Evolutionary conservation across 2,113 vertebrate species (phyloP).

Genomic region (Thamnaconus septentrionalis): DNA sequence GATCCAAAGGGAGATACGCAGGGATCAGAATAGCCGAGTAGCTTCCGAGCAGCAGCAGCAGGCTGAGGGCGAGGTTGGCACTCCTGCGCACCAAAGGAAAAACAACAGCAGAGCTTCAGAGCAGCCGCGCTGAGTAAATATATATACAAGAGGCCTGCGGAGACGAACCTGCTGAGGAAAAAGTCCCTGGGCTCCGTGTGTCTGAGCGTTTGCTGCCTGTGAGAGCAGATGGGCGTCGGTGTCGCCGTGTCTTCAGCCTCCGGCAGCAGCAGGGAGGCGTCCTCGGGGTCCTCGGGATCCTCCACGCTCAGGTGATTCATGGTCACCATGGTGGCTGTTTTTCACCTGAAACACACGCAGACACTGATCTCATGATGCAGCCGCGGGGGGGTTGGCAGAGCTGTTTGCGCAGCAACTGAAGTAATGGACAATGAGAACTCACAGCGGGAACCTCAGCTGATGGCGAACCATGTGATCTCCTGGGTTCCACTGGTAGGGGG

Average conservation of each 20-base stretch:
- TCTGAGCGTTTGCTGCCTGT: conserved; percentile 6
- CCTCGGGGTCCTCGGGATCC: conserved; percentile 38
- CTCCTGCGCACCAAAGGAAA: conserved; percentile 47
- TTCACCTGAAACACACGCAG: conserved; percentile 19
- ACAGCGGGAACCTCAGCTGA: conserved; percentile 3
- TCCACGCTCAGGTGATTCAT: conserved; percentile 58
- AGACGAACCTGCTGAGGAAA: conserved; percentile 67
- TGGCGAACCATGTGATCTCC: background rate
- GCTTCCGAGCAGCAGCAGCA: conserved; percentile 68
- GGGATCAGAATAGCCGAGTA: conserved; percentile 75
- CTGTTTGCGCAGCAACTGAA: background rate
- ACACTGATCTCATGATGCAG: background rate
- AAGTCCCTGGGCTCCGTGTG: conserved; percentile 45
- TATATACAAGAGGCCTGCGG: background rate
- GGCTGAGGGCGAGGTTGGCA: conserved; percentile 64
- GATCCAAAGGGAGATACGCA: conserved; percentile 58
- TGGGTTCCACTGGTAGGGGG: conserved; percentile 20
- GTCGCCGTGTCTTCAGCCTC: conserved; percentile 28
- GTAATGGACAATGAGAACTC: conserved; percentile 12
- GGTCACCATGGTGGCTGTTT: conserved; percentile 54
- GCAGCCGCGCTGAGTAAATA: background rate
- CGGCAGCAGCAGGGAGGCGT: conserved; percentile 47
- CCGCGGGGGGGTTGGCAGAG: background rate
- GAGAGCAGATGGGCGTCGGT: conserved; percentile 5
- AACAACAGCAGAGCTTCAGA: background rate